phyloP scores from a whole-genome alignment of 2,888 invertebrate genomes.

The Apotomis turbidana region DNA sequence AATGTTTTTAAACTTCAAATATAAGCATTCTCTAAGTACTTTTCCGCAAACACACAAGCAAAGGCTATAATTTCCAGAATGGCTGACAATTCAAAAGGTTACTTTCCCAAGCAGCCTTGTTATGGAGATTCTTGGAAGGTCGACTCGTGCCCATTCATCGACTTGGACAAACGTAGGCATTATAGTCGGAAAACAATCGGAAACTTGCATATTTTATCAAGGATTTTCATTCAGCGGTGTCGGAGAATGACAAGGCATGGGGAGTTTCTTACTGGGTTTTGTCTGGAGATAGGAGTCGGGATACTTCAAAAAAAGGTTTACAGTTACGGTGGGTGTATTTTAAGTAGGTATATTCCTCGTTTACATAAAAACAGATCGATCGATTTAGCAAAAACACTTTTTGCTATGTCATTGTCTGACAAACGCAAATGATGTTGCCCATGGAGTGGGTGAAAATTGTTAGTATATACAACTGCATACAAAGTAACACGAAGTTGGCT shows the following conservation, averaged over 20 bases:
- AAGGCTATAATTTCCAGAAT: neutral
- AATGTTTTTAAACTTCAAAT: neutral
- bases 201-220: neutral
- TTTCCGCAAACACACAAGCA: neutral
- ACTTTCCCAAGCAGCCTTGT: conserved; percentile 25
- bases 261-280: too few species aligned
- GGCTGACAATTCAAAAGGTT: conserved; percentile 12
- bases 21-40: neutral
- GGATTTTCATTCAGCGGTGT: neutral
- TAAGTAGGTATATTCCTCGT: too few species aligned
- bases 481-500: neutral
- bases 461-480: neutral
- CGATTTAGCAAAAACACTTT: too few species aligned
- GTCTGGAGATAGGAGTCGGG: too few species aligned
- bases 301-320: too few species aligned
- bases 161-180: conserved; percentile 8
- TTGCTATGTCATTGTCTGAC: too few species aligned
- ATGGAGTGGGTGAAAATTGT: neutral
- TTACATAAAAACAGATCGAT: too few species aligned
- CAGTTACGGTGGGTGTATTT: too few species aligned
- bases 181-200: neutral
- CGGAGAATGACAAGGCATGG: neutral
- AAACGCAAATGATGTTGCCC: too few species aligned
- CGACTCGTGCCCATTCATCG: conserved; percentile 16
- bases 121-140: conserved; percentile 32